These are phyloP conservation scores for Oreohelix idahoensis DNA, from an alignment of 1,140 invertebrate genomes.

Conservation along the genomic window DNA sequence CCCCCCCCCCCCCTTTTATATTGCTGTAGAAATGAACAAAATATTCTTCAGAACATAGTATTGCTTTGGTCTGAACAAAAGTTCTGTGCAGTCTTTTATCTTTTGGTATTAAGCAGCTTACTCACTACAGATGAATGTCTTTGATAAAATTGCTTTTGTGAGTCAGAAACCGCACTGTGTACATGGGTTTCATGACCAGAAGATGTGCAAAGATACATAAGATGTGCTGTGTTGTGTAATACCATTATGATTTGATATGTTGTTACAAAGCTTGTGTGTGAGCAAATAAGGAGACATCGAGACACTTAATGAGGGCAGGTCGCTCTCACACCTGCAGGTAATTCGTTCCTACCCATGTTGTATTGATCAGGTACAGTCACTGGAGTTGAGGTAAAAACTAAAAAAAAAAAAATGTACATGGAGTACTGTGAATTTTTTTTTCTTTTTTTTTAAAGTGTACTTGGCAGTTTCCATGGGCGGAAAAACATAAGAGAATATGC, in stretches of 20 bases:
- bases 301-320: background rate
- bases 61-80: too few species aligned
- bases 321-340: constrained; percentile 20
- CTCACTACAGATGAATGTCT: too few species aligned
- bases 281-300: constrained; percentile 29
- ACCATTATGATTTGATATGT: constrained; percentile 1
- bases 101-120: too few species aligned
- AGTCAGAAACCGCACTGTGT: too few species aligned
- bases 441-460: background rate
- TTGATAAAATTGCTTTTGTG: too few species aligned
- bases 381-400: constrained; percentile 20
- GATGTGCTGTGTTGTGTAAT: background rate
- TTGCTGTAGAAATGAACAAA: too few species aligned
- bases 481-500: background rate
- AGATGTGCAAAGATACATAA: background rate
- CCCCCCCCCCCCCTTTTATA: too few species aligned
- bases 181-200: too few species aligned
- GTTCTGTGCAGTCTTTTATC: too few species aligned
- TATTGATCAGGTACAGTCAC: background rate
- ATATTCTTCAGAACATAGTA: too few species aligned
- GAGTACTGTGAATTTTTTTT: background rate
- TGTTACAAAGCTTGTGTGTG: constrained; percentile 26
- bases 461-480: background rate
- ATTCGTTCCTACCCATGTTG: background rate
- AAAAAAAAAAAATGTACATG: constrained; percentile 1